Evolutionary conservation across 2,113 vertebrate genomes (phyloP).

Genomic region (cat (Felis catus)): F.catus_Fca126_mat1.0 CM031423.1:36261501-36262000

Average conservation of each 20-base stretch:
- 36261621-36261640: neutral
- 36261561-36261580: neutral
- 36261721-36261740: neutral
- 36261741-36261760: neutral
- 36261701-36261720: neutral
- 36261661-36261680: neutral
- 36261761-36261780: neutral
- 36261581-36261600: neutral
- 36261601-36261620: neutral
- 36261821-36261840: neutral
- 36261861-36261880: neutral
- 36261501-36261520: neutral
- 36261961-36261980: neutral
- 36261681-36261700: neutral
- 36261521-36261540: neutral
- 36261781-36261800: neutral
- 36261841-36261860: neutral
- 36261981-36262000: neutral
- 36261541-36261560: neutral
- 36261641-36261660: neutral
- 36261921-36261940: neutral
- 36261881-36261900: neutral
- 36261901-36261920: neutral
- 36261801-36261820: neutral
- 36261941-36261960: neutral